Conservation (phyloP, 2,797 vertebrate species). For the Momotus momota region DNA sequence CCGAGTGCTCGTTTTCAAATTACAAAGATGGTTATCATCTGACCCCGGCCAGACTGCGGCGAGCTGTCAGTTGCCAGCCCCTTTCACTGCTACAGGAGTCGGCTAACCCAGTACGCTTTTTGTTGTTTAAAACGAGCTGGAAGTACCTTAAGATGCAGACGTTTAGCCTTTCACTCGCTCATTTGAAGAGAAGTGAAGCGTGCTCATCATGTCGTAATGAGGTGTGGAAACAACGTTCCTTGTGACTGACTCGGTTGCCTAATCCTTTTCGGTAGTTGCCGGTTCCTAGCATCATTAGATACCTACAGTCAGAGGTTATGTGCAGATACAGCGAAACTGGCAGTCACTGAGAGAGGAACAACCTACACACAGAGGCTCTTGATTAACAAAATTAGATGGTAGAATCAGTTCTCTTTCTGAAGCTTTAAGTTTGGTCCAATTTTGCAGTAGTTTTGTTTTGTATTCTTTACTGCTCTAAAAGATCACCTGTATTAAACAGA, state of each 20-base stretch:
- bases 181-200: accelerated
- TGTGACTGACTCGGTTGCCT: not conserved
- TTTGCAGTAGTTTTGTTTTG: not conserved
- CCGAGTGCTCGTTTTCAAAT: no score
- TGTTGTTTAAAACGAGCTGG: not conserved
- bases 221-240: accelerated
- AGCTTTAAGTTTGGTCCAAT: accelerated
- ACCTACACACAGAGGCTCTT: accelerated
- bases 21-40: accelerated
- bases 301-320: accelerated
- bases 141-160: accelerated
- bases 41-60: not conserved
- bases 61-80: not conserved
- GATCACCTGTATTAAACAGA: no score
- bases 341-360: accelerated
- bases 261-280: accelerated
- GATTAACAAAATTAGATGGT: accelerated
- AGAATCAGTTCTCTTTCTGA: accelerated
- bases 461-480: not conserved
- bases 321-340: accelerated
- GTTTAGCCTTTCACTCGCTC: accelerated
- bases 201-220: accelerated
- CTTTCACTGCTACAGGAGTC: accelerated
- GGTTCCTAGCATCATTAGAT: accelerated
- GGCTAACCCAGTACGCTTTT: accelerated